Conservation (phyloP, 2,888 invertebrate genomes). For the Amiota mariae region DNA sequence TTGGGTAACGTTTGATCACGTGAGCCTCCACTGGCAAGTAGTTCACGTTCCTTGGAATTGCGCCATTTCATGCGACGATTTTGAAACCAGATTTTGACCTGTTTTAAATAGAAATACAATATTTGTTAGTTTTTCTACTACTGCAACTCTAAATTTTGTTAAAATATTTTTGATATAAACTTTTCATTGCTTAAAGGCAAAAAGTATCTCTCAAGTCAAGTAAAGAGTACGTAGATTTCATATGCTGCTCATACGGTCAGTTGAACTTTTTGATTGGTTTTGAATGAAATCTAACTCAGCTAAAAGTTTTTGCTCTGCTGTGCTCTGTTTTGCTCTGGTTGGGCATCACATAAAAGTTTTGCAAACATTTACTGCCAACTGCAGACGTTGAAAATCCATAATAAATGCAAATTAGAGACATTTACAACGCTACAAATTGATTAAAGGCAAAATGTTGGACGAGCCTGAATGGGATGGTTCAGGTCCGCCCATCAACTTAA, state of each 20-base stretch:
- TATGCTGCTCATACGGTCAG: slow-evolving; percentile 13
- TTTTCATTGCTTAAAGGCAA: no score
- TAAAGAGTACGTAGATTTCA: neutral
- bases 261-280: neutral
- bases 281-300: neutral
- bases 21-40: slow-evolving; percentile 93
- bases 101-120: slow-evolving; percentile 25
- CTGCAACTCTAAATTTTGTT: no score
- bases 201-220: neutral
- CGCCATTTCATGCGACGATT: slow-evolving; percentile 99
- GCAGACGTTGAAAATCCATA: slow-evolving; percentile 60
- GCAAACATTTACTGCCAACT: slow-evolving; percentile 61
- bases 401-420: slow-evolving; percentile 68
- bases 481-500: slow-evolving; percentile 23
- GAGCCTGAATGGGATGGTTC: slow-evolving; percentile 15
- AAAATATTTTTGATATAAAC: no score
- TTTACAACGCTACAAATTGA: slow-evolving; percentile 67
- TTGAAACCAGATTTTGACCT: slow-evolving; percentile 89
- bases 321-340: slow-evolving; percentile 36
- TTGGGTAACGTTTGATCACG: slow-evolving; percentile 96
- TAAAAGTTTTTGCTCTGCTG: slow-evolving; percentile 38
- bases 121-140: neutral
- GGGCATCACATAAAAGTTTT: slow-evolving; percentile 55
- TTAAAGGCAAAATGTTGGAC: slow-evolving; percentile 55
- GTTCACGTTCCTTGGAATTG: slow-evolving; percentile 96